Percentiles rank a stretch among this genome's conserved stretches.
These are phyloP conservation scores for Oenanthe oenanthe DNA, from an alignment of 2,113 vertebrate species.

Conservation along the genomic window DNA sequence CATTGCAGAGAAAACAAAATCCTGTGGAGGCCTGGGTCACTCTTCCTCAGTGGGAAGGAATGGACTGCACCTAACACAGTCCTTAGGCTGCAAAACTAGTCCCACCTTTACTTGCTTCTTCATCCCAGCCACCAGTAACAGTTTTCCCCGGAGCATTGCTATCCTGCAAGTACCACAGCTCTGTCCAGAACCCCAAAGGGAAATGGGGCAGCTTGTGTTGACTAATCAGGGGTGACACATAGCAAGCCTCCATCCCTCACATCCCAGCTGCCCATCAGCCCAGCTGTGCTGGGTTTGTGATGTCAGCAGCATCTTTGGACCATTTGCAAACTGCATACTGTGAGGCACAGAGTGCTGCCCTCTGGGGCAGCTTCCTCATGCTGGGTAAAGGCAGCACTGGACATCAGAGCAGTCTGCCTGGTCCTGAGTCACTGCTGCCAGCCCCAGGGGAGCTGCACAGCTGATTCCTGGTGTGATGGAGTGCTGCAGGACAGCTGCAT, in stretches of 20 bases:
- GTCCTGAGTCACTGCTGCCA: neutral
- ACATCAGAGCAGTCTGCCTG: rapidly evolving
- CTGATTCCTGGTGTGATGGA: neutral
- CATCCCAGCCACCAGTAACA: neutral
- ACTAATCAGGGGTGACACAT: rapidly evolving
- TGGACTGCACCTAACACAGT: neutral
- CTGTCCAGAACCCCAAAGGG: neutral
- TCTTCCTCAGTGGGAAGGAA: neutral
- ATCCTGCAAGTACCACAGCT: neutral
- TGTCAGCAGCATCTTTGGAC: neutral
- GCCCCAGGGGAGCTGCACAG: neutral
- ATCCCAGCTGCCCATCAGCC: neutral
- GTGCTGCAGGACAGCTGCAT: rapidly evolving
- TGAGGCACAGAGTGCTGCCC: neutral
- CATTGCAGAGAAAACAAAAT: neutral
- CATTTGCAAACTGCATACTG: rapidly evolving
- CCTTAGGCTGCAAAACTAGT: neutral
- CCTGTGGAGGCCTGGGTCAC: neutral
- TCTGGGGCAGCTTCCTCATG: neutral
- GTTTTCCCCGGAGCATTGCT: neutral
- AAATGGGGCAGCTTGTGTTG: neutral
- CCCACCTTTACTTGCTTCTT: neutral
- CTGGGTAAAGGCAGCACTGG: neutral
- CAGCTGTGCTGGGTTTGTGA: neutral
- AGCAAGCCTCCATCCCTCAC: neutral